Evolutionary conservation across 2,797 vertebrate species (phyloP), one percentile per base, ranked within the genome.

Genomic region (Hippopotamyrus pictus): DNA sequence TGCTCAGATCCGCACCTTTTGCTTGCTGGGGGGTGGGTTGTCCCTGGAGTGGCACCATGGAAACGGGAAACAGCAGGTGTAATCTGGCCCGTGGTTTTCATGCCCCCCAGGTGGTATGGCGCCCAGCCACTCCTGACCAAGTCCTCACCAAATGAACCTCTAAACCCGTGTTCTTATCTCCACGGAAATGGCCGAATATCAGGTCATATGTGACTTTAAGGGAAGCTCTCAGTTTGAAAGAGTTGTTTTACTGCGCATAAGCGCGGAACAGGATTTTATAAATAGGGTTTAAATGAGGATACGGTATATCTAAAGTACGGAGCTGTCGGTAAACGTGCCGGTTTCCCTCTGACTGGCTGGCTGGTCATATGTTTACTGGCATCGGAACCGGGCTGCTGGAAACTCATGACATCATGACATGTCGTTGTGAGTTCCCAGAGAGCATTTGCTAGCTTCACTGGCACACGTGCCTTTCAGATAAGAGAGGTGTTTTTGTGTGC

Each of bases 11-110:
- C 44, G 82, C 46, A 48, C 73, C 88, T 87, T 83, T 59, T 7
- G 46, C 44, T 57, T 88, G 89, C 87, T 50, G 7, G 22, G 62
- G 53, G 76, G 57, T 88, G 65, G 51, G 50, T 57, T 89, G 84
- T 62, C 90, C 88, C 86, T 91, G 89, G 92, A 90, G 89, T 88
- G 89, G 65, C 91, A 37, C 90, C 89, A 91, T 93, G 90, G 91
- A 88, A 92, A 93, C 91, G 62, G 65, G 73, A 90, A 89, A 76
- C 89, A 91, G 91, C 92, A 91, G 92, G 91, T 93, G 92, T 91
- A 89, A 88, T 54, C 19, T 73, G 8, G 19, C 41, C n/a, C 22
- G 22, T 53, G 41, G 41, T 22, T 65, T 85, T 48, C n/a, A 62
- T 65, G 19, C 14, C 17, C 9, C 12, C 11, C 8, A 41, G 6